Base-by-base conservation (phyloP, 2,113 vertebrate species). In the Aegypius monachus region DNA sequence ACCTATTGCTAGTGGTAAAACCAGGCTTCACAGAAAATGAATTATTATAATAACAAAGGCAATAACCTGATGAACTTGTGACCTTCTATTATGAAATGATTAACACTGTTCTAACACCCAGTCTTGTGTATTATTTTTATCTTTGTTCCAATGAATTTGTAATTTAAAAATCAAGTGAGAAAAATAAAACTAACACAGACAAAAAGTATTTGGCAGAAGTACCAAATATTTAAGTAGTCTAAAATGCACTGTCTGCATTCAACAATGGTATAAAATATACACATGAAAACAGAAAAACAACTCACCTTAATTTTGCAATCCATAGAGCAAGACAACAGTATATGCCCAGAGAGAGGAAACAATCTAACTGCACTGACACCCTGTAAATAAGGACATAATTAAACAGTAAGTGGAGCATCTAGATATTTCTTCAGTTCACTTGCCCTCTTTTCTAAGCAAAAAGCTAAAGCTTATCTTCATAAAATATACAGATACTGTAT, bases 301-400 rank as follows among this genome's bases (percentile, higher is more conserved):
- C 97, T 97, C 96, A 99, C 99, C 99, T 99, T 99, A 96, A 99
- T 99, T 97, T 99, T 99, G 97, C 99, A 99, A 97, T 99, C 99
- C 99, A 99, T 99, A 88, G 99, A 99, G 94, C 97, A 98, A 88
- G 99, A 99, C 58, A 99, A 98, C 88, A 99, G 94, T 55, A 99
- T 97, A 96, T 99, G 99, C 65, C 99, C 99, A 70, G 99, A 99
- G 7, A 94, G 96, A n/a, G 99, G 99, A 95, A 99, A 99, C 75
- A 99, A 97, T 42, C 99, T 98, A 88, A 99, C 99, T 12, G 99
- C 99, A 92, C 99, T 99, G 98, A 99, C 99, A 31, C 99, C 99
- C 99, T 99, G 72, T 61, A 95, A 97, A 93, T 83, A 95, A 86
- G 20, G 53, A 93, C 25, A 50, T 27, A 94, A 80, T 63, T 50